Percentiles rank a stretch among this genome's conserved stretches.
phyloP scores from a whole-genome alignment of 2,797 vertebrate species.

The Aselliscus stoliczkanus region DNA sequence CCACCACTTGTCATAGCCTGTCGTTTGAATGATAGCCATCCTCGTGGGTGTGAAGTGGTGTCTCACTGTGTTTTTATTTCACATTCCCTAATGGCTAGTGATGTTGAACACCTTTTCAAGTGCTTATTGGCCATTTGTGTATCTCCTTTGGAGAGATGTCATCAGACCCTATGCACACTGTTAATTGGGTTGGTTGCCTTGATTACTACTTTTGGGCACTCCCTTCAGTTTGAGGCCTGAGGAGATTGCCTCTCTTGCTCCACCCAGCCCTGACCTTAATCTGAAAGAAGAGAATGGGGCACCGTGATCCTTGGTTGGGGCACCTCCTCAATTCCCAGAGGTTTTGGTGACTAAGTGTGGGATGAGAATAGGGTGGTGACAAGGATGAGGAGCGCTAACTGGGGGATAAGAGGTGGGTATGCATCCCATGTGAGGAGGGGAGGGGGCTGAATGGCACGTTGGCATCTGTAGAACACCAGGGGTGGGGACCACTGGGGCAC shows the following conservation, averaged over 20 bases:
- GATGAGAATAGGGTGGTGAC: background rate
- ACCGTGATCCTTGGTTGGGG: no score
- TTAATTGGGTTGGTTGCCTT: background rate
- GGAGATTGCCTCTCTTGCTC: background rate
- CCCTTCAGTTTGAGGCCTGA: background rate
- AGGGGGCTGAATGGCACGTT: accelerated
- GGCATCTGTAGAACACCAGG: accelerated
- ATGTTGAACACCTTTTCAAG: background rate
- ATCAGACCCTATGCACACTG: background rate
- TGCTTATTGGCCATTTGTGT: background rate
- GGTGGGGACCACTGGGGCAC: background rate
- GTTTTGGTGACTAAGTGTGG: background rate
- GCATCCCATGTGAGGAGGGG: background rate
- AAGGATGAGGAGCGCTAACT: background rate
- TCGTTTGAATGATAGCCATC: background rate
- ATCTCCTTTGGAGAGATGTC: background rate
- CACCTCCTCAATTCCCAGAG: background rate
- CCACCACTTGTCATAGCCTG: background rate
- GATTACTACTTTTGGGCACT: background rate
- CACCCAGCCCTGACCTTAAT: background rate
- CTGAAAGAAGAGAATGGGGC: background rate
- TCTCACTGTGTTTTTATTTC: background rate
- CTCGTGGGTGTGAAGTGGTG: background rate
- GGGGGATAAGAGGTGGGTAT: background rate
- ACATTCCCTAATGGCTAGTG: background rate